Conservation (phyloP, 2,113 vertebrate species). For the Microcebus jonahi region DNA sequence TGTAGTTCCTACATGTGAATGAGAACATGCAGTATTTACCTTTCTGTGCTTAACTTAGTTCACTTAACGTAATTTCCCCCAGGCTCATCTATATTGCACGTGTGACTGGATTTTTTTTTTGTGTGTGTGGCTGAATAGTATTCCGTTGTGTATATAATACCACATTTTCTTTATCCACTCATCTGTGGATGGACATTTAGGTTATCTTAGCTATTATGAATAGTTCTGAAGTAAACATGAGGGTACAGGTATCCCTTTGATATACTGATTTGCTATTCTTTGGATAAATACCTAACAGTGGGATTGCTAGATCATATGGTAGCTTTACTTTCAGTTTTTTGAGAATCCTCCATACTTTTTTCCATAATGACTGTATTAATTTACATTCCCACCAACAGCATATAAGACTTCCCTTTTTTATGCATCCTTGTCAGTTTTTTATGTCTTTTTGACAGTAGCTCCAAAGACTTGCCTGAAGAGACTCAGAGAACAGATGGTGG, state of each 20-base stretch:
- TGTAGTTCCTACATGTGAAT: not conserved
- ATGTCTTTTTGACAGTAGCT: not conserved
- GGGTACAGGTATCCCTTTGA: not conserved
- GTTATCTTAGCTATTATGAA: not conserved
- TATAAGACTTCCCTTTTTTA: not conserved
- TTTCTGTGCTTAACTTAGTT: not conserved
- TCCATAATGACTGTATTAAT: not conserved
- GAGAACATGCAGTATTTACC: not conserved
- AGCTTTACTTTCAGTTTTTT: not conserved
- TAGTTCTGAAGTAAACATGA: not conserved
- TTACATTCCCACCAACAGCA: not conserved
- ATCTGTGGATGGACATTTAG: not conserved
- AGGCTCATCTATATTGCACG: not conserved
- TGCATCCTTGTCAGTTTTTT: not conserved
- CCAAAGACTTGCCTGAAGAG: not conserved
- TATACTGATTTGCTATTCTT: not conserved
- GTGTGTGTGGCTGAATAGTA: not conserved
- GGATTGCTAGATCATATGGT: not conserved
- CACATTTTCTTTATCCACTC: not conserved
- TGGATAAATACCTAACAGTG: not conserved
- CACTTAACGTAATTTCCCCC: not conserved
- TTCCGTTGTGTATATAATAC: not conserved
- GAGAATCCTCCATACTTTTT: not conserved
- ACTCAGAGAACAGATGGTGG: not conserved
- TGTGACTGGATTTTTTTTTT: not conserved